Evolutionary conservation across 2,113 vertebrate genomes (phyloP).

Genomic region (Ctenodactylus gundi): DNA sequence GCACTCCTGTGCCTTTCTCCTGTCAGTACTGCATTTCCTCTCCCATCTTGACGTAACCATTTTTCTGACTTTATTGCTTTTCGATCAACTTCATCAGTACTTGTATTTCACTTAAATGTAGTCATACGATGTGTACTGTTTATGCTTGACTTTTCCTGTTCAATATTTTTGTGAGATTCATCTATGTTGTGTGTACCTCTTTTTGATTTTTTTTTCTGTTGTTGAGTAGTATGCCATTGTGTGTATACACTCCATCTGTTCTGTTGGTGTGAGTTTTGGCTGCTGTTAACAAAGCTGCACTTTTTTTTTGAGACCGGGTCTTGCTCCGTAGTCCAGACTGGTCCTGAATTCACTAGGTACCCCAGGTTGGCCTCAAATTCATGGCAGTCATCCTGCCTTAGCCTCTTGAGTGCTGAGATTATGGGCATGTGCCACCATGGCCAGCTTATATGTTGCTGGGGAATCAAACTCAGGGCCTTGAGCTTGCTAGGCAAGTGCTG

Average conservation of each 20-base stretch:
- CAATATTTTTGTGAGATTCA: slow-evolving; percentile 43
- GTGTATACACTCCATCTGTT: neutral
- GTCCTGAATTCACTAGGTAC: neutral
- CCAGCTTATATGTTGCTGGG: no score
- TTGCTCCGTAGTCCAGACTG: no score
- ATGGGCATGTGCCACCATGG: neutral
- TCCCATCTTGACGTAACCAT: neutral
- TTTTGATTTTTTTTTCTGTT: neutral
- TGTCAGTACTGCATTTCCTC: neutral
- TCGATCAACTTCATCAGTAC: slow-evolving; percentile 11
- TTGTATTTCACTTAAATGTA: slow-evolving; percentile 39
- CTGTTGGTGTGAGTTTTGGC: neutral
- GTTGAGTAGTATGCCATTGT: neutral
- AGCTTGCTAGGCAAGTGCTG: no score
- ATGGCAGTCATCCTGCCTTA: neutral
- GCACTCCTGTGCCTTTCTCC: neutral
- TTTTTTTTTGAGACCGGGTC: neutral
- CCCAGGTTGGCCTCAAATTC: neutral
- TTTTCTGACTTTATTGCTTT: neutral
- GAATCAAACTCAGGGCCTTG: no score
- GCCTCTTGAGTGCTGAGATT: neutral
- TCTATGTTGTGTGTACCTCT: neutral
- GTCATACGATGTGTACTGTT: neutral
- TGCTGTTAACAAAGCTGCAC: neutral
- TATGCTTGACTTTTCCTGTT: slow-evolving; percentile 14